Evolutionary conservation across 2,888 invertebrate genomes (phyloP).

Genomic region (Antheraea yamamai): DNA sequence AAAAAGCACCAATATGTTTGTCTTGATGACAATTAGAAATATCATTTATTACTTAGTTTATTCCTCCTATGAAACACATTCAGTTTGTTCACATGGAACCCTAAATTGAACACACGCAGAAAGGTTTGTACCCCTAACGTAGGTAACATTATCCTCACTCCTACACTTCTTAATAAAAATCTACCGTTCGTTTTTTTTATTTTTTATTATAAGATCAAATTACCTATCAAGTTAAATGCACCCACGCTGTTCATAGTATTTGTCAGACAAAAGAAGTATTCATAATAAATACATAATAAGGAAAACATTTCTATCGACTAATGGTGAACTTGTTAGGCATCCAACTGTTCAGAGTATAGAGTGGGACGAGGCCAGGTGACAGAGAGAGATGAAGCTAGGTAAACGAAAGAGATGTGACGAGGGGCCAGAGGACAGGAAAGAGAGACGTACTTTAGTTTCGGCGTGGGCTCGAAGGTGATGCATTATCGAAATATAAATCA

Average conservation of each 20-base stretch:
- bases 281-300: too few relatives aligned
- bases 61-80: neutral
- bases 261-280: neutral
- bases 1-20: neutral
- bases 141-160: neutral
- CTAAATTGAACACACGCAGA: neutral
- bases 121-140: neutral
- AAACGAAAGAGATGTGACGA: too few relatives aligned
- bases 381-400: too few relatives aligned
- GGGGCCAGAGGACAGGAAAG: too few relatives aligned
- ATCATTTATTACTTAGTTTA: neutral
- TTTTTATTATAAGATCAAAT: too few relatives aligned
- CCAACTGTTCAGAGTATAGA: too few relatives aligned
- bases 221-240: neutral
- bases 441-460: too few relatives aligned
- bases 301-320: too few relatives aligned
- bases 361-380: too few relatives aligned
- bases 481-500: too few relatives aligned
- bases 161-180: neutral
- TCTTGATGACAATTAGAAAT: neutral
- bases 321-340: too few relatives aligned
- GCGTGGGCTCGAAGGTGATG: too few relatives aligned
- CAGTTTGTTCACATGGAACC: neutral
- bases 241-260: neutral
- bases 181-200: neutral